phyloP scores from a whole-genome alignment of 2,888 invertebrate species.

The Norana najaformis region DNA sequence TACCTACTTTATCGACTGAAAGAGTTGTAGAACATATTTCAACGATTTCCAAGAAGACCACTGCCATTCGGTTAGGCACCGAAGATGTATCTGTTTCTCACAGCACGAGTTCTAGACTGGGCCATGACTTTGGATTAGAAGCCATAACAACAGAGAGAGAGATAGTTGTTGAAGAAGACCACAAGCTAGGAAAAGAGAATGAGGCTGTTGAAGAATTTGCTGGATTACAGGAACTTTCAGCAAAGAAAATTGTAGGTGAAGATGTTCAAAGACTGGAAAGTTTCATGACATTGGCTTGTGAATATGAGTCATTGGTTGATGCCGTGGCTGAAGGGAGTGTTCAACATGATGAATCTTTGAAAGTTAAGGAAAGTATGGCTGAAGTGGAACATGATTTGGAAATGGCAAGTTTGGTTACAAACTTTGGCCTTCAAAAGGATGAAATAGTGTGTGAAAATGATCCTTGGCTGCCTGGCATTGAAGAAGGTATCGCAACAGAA shows the following conservation, averaged over 20 bases:
- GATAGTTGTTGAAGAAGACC: neutral
- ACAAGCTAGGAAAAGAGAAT: neutral
- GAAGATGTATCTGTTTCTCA: neutral
- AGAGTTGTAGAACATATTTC: neutral
- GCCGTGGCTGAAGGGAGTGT: neutral
- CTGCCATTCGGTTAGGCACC: no score
- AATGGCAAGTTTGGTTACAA: neutral
- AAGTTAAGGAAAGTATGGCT: neutral
- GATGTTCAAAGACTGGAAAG: neutral
- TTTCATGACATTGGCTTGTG: neutral
- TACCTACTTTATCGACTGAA: neutral
- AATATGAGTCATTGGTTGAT: neutral
- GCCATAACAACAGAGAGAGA: neutral
- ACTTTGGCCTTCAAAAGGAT: neutral
- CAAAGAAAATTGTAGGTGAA: neutral
- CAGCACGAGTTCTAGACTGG: neutral
- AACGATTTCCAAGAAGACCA: neutral
- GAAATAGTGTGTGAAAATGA: neutral
- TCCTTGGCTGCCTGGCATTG: neutral
- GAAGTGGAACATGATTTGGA: neutral
- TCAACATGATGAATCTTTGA: conserved; percentile 6
- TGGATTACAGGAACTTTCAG: neutral
- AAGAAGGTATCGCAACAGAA: neutral
- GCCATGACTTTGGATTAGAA: no score
- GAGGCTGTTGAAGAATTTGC: conserved; percentile 5